A percentile compares a stretch with the other conserved stretches of the same genome.
Conservation (phyloP, 2,797 vertebrate genomes). For the Onychomys torridus region DNA sequence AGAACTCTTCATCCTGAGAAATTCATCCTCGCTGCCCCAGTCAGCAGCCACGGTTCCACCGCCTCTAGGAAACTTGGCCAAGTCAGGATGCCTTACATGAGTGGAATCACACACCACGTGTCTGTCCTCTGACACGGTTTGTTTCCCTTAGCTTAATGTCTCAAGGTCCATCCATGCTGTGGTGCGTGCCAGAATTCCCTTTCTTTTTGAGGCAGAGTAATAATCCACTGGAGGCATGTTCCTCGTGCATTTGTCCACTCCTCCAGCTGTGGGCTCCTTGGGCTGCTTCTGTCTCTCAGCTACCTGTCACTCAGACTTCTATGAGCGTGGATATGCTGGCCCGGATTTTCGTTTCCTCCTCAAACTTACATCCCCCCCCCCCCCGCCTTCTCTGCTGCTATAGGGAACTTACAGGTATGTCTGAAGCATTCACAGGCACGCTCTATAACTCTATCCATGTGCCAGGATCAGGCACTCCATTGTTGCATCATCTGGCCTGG, state of each 20-base stretch:
- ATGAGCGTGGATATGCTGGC: fast-evolving
- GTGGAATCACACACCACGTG: fast-evolving
- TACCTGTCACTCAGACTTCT: not conserved
- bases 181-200: not conserved
- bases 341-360: not conserved
- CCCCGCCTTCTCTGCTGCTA: not conserved
- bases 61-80: not conserved
- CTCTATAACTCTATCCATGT: not conserved
- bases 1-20: not conserved
- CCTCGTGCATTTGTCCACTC: not conserved
- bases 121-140: not conserved
- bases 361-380: not conserved
- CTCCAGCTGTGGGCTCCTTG: fast-evolving
- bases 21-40: not conserved
- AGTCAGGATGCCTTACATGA: not conserved
- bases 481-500: not conserved
- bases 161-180: not conserved
- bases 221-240: fast-evolving
- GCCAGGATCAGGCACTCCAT: not conserved
- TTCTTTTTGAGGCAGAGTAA: not conserved
- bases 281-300: not conserved
- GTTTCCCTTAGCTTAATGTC: not conserved
- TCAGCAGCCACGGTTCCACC: not conserved
- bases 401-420: not conserved
- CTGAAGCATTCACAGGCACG: not conserved